A percentile compares a stretch with the other conserved stretches of the same genome.
Evolutionary conservation across 2,888 invertebrate genomes (phyloP).

Genomic region (Rhamphomyia laevipes): DNA sequence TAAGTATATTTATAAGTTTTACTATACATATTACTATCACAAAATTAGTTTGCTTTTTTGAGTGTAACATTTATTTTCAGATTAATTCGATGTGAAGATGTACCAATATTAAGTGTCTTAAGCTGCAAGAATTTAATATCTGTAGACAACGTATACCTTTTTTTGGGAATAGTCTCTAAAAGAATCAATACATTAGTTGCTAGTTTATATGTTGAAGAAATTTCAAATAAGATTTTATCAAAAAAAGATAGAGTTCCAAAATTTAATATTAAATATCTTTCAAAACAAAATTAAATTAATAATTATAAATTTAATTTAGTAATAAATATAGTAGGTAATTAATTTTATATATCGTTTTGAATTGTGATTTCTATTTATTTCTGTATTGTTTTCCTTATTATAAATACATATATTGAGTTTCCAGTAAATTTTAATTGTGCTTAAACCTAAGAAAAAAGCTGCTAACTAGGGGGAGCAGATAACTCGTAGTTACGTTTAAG

Average conservation of each 20-base stretch:
- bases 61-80: conserved; percentile 31
- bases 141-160: conserved; percentile 64
- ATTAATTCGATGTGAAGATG: conserved; percentile 58
- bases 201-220: conserved; percentile 29
- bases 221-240: conserved; percentile 30
- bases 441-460: too few species aligned
- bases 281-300: conserved; percentile 18
- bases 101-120: conserved; percentile 57
- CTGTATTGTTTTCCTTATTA: too few species aligned
- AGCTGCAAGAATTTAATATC: conserved; percentile 62
- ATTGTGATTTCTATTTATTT: too few species aligned
- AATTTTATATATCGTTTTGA: too few species aligned
- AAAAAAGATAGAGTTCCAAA: conserved; percentile 35
- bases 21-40: background rate
- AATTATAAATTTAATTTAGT: too few species aligned
- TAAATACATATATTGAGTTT: too few species aligned
- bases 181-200: conserved; percentile 39
- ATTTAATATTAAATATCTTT: conserved; percentile 35
- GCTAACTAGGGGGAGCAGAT: too few species aligned
- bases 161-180: conserved; percentile 70
- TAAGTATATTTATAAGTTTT: conserved; percentile 16
- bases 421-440: too few species aligned
- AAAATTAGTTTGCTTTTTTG: background rate
- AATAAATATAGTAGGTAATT: too few species aligned
- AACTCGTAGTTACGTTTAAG: too few species aligned